Evolutionary conservation across 2,888 invertebrate genomes (phyloP).

Genomic region (Gerris lacustris): DNA sequence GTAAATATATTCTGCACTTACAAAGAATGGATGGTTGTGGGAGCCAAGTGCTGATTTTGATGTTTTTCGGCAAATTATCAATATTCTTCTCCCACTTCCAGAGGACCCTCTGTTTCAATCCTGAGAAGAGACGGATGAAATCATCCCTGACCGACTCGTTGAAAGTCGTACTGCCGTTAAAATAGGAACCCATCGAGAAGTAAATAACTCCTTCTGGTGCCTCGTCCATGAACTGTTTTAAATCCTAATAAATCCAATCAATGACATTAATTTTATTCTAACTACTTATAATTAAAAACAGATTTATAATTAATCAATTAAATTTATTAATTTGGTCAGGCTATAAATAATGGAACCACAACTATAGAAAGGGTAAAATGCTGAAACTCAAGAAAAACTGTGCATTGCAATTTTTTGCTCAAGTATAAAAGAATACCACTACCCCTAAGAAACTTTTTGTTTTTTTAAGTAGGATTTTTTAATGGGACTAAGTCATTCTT

Average conservation of each 20-base stretch:
- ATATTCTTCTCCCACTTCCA: slow-evolving; percentile 65
- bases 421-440: no score
- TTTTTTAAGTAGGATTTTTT: no score
- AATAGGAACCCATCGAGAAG: slow-evolving; percentile 75
- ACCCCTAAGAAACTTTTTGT: no score
- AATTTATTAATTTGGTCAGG: no score
- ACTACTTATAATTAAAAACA: background rate
- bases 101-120: slow-evolving; percentile 62
- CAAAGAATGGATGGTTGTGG: slow-evolving; percentile 42
- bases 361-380: no score
- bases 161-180: slow-evolving; percentile 37
- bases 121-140: slow-evolving; percentile 52
- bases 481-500: no score
- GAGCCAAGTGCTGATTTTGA: slow-evolving; percentile 58
- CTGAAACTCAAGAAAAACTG: no score
- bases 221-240: slow-evolving; percentile 28
- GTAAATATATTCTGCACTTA: slow-evolving; percentile 9
- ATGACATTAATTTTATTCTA: background rate
- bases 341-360: no score
- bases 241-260: slow-evolving; percentile 6
- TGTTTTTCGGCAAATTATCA: slow-evolving; percentile 52
- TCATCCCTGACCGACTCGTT: background rate
- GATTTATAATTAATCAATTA: no score
- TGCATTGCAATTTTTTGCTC: no score
- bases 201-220: slow-evolving; percentile 55